Conservation (phyloP, 2,797 vertebrate species). For the Streptopelia turtur region DNA sequence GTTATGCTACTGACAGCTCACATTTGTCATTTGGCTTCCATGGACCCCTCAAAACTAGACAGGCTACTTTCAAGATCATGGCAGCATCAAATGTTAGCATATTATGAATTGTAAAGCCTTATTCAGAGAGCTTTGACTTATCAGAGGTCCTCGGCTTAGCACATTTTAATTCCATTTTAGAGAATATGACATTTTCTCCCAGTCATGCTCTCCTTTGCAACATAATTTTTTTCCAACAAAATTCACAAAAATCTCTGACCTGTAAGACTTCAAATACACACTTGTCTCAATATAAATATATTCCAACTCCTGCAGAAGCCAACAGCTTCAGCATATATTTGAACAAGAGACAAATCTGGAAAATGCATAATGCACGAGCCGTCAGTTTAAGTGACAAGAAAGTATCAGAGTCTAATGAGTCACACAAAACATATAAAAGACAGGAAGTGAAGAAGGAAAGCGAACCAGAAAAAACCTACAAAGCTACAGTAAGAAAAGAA, state of each 20-base stretch:
- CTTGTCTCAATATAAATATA: background rate
- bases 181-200: background rate
- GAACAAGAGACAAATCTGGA: background rate
- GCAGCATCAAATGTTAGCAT: background rate
- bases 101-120: background rate
- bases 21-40: background rate
- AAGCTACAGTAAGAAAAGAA: background rate
- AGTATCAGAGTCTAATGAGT: background rate
- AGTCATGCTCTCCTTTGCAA: background rate
- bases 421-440: background rate
- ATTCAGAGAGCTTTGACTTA: background rate
- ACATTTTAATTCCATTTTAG: background rate
- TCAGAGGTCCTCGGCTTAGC: background rate
- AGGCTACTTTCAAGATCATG: background rate
- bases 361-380: background rate
- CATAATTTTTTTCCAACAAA: background rate
- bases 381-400: background rate
- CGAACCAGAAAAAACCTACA: background rate
- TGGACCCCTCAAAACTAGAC: background rate
- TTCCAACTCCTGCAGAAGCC: background rate
- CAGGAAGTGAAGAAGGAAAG: background rate
- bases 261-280: background rate
- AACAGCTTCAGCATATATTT: background rate
- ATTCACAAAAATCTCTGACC: background rate
- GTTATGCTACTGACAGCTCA: background rate